These are phyloP conservation scores for Raja brachyura DNA, from an alignment of 2,113 vertebrate genomes.

Conservation along the genomic window DNA sequence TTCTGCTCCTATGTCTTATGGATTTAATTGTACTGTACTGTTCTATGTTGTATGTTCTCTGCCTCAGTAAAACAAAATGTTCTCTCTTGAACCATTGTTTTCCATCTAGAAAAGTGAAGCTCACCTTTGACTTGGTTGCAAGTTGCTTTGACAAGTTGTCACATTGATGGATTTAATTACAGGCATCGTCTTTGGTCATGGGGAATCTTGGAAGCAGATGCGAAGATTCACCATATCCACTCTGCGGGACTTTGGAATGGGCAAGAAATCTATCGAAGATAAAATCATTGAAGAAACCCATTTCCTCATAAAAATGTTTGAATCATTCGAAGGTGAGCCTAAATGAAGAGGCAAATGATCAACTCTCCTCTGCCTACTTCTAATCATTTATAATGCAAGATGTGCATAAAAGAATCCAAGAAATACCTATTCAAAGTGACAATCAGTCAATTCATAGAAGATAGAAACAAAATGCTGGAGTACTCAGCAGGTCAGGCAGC, in stretches of 20 bases:
- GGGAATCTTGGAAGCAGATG: conserved; percentile 43
- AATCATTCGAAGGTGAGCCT: conserved; percentile 49
- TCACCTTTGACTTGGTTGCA: background rate
- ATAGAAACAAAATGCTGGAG: too few species aligned
- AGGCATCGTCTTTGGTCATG: conserved; percentile 55
- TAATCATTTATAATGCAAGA: background rate
- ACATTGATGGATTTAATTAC: background rate
- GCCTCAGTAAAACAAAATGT: too few species aligned
- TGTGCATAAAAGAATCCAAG: background rate
- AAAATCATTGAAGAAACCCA: conserved; percentile 54
- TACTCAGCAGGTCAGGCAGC: too few species aligned
- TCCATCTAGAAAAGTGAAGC: too few species aligned
- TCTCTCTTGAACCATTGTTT: too few species aligned
- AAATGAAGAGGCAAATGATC: background rate
- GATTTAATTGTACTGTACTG: too few species aligned
- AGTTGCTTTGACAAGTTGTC: background rate
- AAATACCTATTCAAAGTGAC: background rate
- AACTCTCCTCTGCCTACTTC: too few species aligned
- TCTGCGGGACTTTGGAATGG: conserved; percentile 56
- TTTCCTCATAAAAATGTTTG: conserved; percentile 49
- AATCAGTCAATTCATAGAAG: background rate
- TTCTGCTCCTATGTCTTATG: too few species aligned
- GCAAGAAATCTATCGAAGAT: conserved; percentile 52
- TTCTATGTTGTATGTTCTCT: too few species aligned
- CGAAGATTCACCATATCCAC: conserved; percentile 57